A percentile compares a stretch with the other conserved stretches of the same genome.
Conservation (phyloP, 2,797 vertebrate genomes). For the Molossus alvarezi region DNA sequence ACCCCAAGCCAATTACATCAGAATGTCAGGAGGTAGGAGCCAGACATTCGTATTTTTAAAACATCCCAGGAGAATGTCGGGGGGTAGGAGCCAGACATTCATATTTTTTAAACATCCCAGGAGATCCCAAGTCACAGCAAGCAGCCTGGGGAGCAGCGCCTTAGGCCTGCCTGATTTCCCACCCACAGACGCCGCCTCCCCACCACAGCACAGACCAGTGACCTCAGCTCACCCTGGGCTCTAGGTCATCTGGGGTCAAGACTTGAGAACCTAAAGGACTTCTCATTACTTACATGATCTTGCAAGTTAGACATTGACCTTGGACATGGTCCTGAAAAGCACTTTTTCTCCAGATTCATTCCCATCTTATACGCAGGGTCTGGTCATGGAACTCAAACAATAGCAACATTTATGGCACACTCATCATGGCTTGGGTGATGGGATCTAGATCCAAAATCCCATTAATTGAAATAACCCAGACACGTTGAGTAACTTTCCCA, state of each 20-base stretch:
- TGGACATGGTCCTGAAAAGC: not conserved
- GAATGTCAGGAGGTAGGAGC: not conserved
- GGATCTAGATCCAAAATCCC: not conserved
- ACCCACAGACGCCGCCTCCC: not conserved
- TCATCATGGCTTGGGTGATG: too few species aligned
- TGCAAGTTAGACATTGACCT: not conserved
- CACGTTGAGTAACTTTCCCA: not conserved
- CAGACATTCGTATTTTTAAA: not conserved
- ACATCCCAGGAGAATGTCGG: conserved; percentile 14
- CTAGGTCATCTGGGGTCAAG: not conserved
- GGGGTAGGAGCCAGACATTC: not conserved
- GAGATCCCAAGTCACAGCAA: not conserved
- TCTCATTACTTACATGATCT: not conserved
- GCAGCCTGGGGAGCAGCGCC: not conserved
- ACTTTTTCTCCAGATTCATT: not conserved
- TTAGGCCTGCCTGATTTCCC: not conserved
- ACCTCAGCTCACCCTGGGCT: not conserved
- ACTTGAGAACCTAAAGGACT: not conserved
- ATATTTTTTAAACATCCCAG: conserved; percentile 1
- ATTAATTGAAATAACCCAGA: not conserved
- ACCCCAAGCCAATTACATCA: not conserved
- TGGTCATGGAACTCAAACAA: not conserved
- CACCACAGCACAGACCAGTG: not conserved
- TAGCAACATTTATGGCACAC: not conserved
- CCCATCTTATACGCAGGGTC: not conserved